Evolutionary conservation across 2,113 vertebrate species (phyloP).

Genomic region (Ceyx margarethae): DNA sequence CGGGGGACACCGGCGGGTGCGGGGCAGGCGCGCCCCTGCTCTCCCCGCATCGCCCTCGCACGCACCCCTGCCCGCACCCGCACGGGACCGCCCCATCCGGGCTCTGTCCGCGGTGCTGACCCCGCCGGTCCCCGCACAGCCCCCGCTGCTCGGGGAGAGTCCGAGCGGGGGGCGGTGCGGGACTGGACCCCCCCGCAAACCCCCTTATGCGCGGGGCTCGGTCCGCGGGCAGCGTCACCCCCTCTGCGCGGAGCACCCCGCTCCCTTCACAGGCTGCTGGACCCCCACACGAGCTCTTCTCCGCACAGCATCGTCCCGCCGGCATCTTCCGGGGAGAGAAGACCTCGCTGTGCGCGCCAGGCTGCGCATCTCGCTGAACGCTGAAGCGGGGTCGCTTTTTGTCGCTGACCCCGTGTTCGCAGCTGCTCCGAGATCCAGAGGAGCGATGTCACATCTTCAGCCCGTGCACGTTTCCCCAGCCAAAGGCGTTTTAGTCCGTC

Average conservation of each 20-base stretch:
- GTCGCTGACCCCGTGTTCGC: background rate
- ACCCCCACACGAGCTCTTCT: background rate
- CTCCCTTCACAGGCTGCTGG: background rate
- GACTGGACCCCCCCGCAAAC: background rate
- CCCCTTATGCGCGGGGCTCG: background rate
- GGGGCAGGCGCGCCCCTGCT: too few relatives aligned
- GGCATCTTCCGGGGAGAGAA: background rate
- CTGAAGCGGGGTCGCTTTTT: background rate
- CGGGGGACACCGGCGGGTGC: background rate
- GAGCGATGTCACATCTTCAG: background rate
- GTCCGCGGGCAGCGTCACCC: background rate
- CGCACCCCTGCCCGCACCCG: background rate
- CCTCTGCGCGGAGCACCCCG: background rate
- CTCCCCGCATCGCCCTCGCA: background rate
- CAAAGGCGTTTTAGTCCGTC: too few relatives aligned
- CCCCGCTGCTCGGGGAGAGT: background rate
- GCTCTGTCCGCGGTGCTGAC: slow-evolving; percentile 14
- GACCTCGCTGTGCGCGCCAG: background rate
- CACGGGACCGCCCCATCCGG: background rate
- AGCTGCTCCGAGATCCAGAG: background rate
- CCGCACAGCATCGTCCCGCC: background rate
- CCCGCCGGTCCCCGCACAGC: background rate
- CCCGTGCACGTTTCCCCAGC: background rate
- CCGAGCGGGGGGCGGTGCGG: background rate
- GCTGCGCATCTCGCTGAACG: background rate